phyloP scores from a whole-genome alignment of 23 tunicate species.

The Halocynthia roretzi region DNA sequence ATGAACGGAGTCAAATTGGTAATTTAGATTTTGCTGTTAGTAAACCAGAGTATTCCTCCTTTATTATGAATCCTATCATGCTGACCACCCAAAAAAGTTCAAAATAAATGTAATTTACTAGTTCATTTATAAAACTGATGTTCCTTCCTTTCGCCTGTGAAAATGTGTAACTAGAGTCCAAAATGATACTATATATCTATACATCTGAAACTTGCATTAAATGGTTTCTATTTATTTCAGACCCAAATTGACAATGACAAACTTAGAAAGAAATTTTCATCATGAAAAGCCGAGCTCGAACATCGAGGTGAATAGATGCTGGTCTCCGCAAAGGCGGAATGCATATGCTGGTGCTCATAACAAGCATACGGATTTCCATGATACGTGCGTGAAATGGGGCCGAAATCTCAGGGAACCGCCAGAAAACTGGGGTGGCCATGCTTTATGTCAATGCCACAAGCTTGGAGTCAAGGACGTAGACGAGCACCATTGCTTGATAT shows the following conservation, averaged over 20 bases:
- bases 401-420: conserved; percentile 1
- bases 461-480: background rate
- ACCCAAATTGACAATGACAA: background rate
- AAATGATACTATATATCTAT: too few relatives aligned
- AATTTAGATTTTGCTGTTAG: too few relatives aligned
- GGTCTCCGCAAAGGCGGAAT: conserved; percentile 11
- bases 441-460: conserved; percentile 24
- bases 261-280: background rate
- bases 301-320: conserved; percentile 4
- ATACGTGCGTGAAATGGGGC: conserved; percentile 20
- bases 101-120: too few relatives aligned
- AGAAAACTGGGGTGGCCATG: background rate
- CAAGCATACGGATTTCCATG: background rate
- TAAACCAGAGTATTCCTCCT: too few relatives aligned
- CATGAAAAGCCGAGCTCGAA: background rate
- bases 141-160: too few relatives aligned
- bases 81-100: too few relatives aligned
- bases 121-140: too few relatives aligned
- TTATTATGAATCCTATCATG: too few relatives aligned
- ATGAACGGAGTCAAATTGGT: too few relatives aligned
- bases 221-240: background rate
- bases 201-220: background rate
- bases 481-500: conserved; percentile 29
- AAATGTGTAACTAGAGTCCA: too few relatives aligned
- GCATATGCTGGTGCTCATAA: conserved; percentile 2